A percentile compares a stretch with the other conserved stretches of the same genome.
phyloP scores from a whole-genome alignment of 2,113 vertebrate genomes.

The Stomatorhinus ivindoensis region DNA sequence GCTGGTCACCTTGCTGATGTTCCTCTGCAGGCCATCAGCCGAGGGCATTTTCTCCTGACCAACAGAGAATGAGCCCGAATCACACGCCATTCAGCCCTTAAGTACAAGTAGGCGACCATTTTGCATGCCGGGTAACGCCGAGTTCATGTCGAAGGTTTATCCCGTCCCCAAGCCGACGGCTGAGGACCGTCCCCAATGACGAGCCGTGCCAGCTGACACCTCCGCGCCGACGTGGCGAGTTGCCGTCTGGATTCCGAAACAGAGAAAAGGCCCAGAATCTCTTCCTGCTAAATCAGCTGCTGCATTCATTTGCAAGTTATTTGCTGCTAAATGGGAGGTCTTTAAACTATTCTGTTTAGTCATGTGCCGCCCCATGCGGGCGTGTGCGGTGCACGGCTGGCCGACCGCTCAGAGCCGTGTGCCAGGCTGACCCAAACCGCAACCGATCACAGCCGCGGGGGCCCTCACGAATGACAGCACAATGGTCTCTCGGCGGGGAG shows the following conservation, averaged over 20 bases:
- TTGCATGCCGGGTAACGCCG: not conserved
- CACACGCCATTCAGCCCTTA: not conserved
- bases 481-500: not conserved
- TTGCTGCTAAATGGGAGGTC: not conserved
- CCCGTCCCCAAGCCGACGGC: not conserved
- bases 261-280: not conserved
- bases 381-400: conserved; percentile 14
- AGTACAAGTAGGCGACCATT: not conserved
- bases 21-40: conserved; percentile 33
- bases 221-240: not conserved
- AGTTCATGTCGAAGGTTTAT: not conserved
- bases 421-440: conserved; percentile 4
- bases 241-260: not conserved
- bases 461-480: not conserved
- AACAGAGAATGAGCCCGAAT: not conserved
- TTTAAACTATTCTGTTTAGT: conserved; percentile 19
- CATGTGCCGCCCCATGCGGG: conserved; percentile 16
- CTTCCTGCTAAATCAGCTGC: not conserved
- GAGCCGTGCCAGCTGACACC: not conserved
- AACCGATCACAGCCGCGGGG: not conserved
- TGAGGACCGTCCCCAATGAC: not conserved
- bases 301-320: not conserved
- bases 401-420: conserved; percentile 2
- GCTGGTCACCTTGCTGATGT: conserved; percentile 56
- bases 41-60: conserved; percentile 36